A percentile compares a stretch with the other conserved stretches of the same genome.
phyloP scores from a whole-genome alignment of 2,888 invertebrate species.

The Platerodrilus igneus region DNA sequence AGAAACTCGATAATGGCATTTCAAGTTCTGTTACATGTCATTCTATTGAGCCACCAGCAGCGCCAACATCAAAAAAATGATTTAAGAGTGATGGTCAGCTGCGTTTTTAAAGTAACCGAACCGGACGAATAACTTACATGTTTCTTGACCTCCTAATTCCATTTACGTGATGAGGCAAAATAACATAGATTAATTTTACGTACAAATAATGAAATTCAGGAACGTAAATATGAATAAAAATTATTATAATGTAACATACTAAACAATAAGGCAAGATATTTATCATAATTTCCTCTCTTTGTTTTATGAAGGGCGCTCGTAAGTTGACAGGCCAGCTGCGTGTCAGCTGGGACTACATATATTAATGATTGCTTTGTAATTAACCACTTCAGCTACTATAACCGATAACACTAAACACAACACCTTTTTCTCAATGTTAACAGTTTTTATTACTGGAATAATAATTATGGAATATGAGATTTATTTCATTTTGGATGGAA shows the following conservation, averaged over 20 bases:
- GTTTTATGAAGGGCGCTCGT: slow-evolving; percentile 46
- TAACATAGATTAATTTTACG: slow-evolving; percentile 33
- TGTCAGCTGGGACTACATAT: slow-evolving; percentile 44
- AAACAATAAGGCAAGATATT: too few species aligned
- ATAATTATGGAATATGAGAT: too few species aligned
- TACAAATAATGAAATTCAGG: slow-evolving; percentile 38
- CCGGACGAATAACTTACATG: slow-evolving; percentile 27
- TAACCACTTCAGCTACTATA: slow-evolving; percentile 44
- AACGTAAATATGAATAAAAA: slow-evolving; percentile 44
- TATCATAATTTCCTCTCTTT: slow-evolving; percentile 48
- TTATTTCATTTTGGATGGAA: too few species aligned
- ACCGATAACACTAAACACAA: slow-evolving; percentile 42
- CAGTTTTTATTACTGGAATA: too few species aligned
- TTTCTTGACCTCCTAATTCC: slow-evolving; percentile 21
- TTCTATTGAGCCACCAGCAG: slow-evolving; percentile 21
- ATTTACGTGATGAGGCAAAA: slow-evolving; percentile 24
- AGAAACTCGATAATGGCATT: slow-evolving; percentile 22
- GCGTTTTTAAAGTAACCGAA: slow-evolving; percentile 18
- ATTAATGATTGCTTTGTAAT: slow-evolving; percentile 50
- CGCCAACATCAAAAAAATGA: slow-evolving; percentile 27
- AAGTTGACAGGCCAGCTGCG: slow-evolving; percentile 47
- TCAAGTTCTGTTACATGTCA: slow-evolving; percentile 25
- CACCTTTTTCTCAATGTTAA: slow-evolving; percentile 23
- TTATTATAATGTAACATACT: too few species aligned
- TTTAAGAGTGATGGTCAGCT: slow-evolving; percentile 30